Percentiles rank a stretch among this genome's conserved stretches.
These are phyloP conservation scores for Orthonyx spaldingii DNA, from an alignment of 2,113 vertebrate genomes.

Conservation along the genomic window DNA sequence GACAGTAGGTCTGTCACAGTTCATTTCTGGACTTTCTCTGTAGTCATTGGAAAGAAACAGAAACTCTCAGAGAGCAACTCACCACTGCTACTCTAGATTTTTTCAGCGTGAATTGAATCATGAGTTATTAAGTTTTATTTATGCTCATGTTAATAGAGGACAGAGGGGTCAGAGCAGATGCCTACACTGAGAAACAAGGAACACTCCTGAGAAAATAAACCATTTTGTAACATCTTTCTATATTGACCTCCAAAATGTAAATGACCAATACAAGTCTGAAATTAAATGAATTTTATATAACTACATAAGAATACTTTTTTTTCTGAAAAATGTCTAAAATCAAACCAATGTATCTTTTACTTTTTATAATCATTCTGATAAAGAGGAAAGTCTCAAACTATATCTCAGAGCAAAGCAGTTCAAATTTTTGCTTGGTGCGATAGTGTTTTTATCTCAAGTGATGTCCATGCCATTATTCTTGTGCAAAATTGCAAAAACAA, in stretches of 20 bases:
- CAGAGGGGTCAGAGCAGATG: neutral
- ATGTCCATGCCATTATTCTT: neutral
- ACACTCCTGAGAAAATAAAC: neutral
- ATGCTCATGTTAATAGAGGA: neutral
- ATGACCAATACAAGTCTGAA: neutral
- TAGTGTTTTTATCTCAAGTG: neutral
- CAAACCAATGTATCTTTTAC: neutral
- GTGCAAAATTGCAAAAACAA: neutral
- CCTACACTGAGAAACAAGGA: neutral
- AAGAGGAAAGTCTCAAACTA: neutral
- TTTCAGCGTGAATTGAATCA: neutral
- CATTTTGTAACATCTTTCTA: neutral
- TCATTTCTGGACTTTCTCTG: neutral
- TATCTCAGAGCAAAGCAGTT: neutral
- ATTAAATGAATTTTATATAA: neutral
- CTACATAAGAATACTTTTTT: neutral
- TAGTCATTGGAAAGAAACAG: neutral
- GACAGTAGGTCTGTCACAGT: neutral
- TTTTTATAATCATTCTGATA: neutral
- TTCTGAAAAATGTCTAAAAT: neutral
- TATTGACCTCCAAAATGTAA: neutral
- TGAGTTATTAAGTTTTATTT: neutral
- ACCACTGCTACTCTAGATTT: neutral
- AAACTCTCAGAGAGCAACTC: neutral
- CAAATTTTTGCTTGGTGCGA: neutral